Evolutionary conservation across 37 sponge, comb jelly and placozoan genomes (phyloP).

Genomic region (Aphrocallistes beatrix): DNA sequence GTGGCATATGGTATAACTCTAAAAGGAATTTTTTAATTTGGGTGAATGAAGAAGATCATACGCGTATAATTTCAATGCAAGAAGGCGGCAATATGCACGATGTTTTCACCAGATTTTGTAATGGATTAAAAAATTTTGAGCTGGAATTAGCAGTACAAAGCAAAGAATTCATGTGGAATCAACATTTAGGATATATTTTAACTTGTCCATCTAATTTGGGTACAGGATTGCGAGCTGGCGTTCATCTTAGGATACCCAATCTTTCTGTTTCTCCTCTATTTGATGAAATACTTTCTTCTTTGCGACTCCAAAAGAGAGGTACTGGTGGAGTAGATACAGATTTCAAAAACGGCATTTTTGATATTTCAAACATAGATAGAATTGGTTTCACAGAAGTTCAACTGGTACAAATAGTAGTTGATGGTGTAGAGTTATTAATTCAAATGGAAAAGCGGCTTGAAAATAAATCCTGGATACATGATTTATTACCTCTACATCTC

Average conservation of each 20-base stretch:
- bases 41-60: conserved; percentile 91
- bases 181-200: conserved; percentile 70
- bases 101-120: conserved; percentile 37
- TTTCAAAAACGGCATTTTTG: conserved; percentile 42
- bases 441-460: conserved; percentile 52
- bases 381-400: conserved; percentile 78
- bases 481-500: not conserved
- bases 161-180: conserved; percentile 53
- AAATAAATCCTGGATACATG: conserved; percentile 26
- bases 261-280: conserved; percentile 23
- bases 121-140: conserved; percentile 45
- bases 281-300: conserved; percentile 34
- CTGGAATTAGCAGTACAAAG: conserved; percentile 28
- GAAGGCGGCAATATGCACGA: conserved; percentile 47
- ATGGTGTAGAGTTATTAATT: conserved; percentile 57
- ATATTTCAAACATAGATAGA: conserved; percentile 64
- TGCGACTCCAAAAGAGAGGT: conserved; percentile 61
- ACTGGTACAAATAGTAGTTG: conserved; percentile 52
- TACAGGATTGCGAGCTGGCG: conserved; percentile 72
- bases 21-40: conserved; percentile 56
- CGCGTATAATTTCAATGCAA: conserved; percentile 83
- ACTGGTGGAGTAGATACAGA: conserved; percentile 59
- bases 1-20: conserved; percentile 55
- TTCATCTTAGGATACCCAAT: conserved; percentile 62
- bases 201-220: conserved; percentile 86